These are phyloP conservation scores for Pithys albifrons DNA, from an alignment of 2,113 vertebrate species.

Conservation along the genomic window DNA sequence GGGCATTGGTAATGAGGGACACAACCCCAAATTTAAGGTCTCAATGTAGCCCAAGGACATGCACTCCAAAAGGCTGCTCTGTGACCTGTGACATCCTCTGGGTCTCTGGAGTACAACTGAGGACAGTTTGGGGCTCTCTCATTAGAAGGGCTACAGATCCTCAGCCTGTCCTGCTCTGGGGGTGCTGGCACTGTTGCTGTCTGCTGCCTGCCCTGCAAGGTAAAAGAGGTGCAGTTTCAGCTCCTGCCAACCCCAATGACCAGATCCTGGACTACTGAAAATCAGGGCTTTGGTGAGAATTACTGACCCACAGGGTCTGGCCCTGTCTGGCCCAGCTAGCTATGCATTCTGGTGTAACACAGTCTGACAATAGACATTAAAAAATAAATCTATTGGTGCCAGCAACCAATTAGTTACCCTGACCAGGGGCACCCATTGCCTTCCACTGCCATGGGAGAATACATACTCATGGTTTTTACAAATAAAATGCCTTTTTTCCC, in stretches of 20 bases:
- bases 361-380: background rate
- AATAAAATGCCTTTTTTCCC: background rate
- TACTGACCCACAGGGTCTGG: background rate
- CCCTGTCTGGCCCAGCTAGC: background rate
- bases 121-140: background rate
- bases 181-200: background rate
- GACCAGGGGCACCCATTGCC: background rate
- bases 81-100: background rate
- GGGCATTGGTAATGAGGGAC: slow-evolving; percentile 11
- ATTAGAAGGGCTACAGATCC: background rate
- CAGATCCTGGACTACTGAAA: background rate
- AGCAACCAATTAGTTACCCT: background rate
- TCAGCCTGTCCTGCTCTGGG: background rate
- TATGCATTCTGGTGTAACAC: background rate
- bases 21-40: background rate
- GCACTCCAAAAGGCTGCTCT: background rate
- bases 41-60: background rate
- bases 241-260: background rate
- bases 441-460: background rate
- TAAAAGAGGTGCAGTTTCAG: background rate
- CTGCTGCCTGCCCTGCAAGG: background rate
- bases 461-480: background rate
- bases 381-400: background rate
- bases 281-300: background rate
- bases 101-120: background rate